Evolutionary conservation across 2,113 vertebrate genomes (phyloP).

Genomic region (Condylura cristata): DNA sequence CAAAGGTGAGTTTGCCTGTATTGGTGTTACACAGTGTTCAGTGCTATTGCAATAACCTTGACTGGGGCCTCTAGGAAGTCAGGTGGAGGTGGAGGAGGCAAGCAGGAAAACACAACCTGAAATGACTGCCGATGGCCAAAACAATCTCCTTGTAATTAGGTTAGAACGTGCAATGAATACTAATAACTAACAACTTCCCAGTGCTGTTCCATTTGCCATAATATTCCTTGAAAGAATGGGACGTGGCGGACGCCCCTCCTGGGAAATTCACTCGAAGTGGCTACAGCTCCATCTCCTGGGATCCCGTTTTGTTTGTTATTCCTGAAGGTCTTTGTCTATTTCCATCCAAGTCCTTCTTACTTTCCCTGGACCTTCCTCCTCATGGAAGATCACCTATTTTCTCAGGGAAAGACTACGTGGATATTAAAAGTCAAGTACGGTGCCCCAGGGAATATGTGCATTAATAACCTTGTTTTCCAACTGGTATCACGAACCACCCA

Average conservation of each 20-base stretch:
- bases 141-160: conserved; percentile 78
- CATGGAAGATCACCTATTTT: conserved; percentile 42
- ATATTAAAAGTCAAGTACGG: conserved; percentile 67
- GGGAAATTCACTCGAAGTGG: conserved; percentile 59
- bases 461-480: conserved; percentile 78
- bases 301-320: conserved; percentile 24
- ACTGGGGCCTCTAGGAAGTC: conserved; percentile 67
- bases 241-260: conserved; percentile 27
- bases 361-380: conserved; percentile 22
- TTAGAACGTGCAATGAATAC: conserved; percentile 67
- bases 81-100: conserved; percentile 65
- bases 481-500: conserved; percentile 59
- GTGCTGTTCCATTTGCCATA: conserved; percentile 11
- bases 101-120: conserved; percentile 68
- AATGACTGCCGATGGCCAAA: conserved; percentile 78
- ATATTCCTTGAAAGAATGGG: conserved; percentile 65
- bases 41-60: conserved; percentile 76
- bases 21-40: conserved; percentile 51
- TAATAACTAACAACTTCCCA: conserved; percentile 59
- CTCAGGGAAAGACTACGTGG: conserved; percentile 60
- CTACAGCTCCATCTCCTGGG: conserved; percentile 50
- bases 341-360: conserved; percentile 23
- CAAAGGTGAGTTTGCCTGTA: conserved; percentile 66
- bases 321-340: conserved; percentile 52
- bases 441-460: conserved; percentile 45